Evolutionary conservation across 2,888 invertebrate species (phyloP), one percentile per base, ranked within the genome.

Genomic region (Laothoe populi): DNA sequence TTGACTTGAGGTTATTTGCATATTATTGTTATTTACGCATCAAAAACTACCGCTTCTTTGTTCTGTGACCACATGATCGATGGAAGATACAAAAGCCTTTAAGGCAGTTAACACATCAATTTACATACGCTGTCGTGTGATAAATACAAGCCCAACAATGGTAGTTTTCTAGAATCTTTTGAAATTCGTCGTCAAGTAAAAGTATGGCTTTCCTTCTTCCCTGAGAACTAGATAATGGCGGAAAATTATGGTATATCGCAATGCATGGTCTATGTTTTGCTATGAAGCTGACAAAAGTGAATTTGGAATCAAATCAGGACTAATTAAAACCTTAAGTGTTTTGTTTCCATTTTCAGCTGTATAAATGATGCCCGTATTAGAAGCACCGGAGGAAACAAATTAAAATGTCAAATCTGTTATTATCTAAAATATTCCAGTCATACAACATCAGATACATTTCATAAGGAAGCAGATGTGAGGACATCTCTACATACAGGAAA

Each of bases 151-250:
- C 19, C 49, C 68, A 64, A 74, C 74, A 75, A 75, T 71, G 44
- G 63, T 49, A 64, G 65, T 75, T 75, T 74, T 73, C 77, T 77
- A 59, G 65, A 70, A 59, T 65, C 45, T 49, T 13, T 62, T 64
- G 38, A 61, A 65, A 63, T 67, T 61, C 61, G 63, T 66, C 63
- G 64, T 64, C 66, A 67, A 64, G 57, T 63, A 59, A 65, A 64
- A 65, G 59, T 60, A 63, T 62, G 31, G 57, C 62, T 70, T 79
- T 79, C 72, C 75, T 73, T 65, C 71, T 80, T 81, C 82, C 82
- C 65, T 79, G 81, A 78, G 80, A 80, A 21, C 48, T 16, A 38
- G 48, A 65, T 69, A 66, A 65, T 64, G 38, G 53, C 40, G 45
- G 48, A 35, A 44, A 59, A 53, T 62, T 48, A 46, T 13, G 26